These are phyloP conservation scores for Synanthedon tipuliformis DNA, from an alignment of 2,888 invertebrate species.

Conservation along the genomic window DNA sequence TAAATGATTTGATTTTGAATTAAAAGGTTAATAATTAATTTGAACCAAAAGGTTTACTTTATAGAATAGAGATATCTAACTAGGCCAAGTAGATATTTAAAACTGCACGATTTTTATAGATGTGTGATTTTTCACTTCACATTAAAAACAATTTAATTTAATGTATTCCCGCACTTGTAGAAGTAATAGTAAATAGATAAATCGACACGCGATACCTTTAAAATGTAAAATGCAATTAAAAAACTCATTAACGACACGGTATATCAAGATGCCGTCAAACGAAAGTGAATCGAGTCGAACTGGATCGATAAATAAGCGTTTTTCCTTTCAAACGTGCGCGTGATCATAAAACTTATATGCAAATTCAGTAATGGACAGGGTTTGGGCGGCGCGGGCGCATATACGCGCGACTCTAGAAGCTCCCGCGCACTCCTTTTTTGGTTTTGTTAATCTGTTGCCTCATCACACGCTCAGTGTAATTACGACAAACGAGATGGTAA, in stretches of 20 bases:
- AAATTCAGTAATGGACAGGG: constrained; percentile 36
- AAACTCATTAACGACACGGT: constrained; percentile 4
- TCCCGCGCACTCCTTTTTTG: constrained; percentile 26
- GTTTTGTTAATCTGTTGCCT: constrained; percentile 15
- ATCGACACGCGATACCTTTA: background rate
- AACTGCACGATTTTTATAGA: too few species aligned
- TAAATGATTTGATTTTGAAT: too few species aligned
- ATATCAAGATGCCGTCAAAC: constrained; percentile 13
- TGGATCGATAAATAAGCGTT: constrained; percentile 13
- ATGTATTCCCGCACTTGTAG: too few species aligned
- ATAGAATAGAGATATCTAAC: too few species aligned
- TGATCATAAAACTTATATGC: constrained; percentile 28
- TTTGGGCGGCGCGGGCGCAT: constrained; percentile 28
- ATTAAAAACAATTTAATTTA: too few species aligned
- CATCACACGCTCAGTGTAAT: constrained; percentile 13
- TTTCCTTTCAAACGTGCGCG: constrained; percentile 18
- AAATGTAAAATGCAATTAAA: background rate
- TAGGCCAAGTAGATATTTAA: too few species aligned
- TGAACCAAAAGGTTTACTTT: too few species aligned
- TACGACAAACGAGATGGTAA: constrained; percentile 14
- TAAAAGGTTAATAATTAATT: too few species aligned
- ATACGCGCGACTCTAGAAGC: constrained; percentile 6
- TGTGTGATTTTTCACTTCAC: too few species aligned
- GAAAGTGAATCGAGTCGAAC: constrained; percentile 21
- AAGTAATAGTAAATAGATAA: too few species aligned